phyloP scores from a whole-genome alignment of 2,888 invertebrate species.

The Quadroppia sp. region DNA sequence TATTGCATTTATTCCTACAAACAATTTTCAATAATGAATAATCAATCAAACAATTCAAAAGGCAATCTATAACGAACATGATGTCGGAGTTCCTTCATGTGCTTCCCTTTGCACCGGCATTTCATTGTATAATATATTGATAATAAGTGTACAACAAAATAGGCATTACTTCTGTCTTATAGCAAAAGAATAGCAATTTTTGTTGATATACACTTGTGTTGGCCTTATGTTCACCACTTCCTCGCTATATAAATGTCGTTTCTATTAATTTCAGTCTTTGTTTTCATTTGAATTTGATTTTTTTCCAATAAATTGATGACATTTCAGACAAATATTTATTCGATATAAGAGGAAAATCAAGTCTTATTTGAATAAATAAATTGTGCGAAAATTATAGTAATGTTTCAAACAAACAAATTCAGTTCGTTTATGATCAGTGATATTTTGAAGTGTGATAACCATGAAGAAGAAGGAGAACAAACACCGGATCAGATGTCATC shows the following conservation, averaged over 20 bases:
- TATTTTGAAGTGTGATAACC: slow-evolving; percentile 21
- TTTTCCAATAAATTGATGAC: no score
- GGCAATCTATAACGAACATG: slow-evolving; percentile 26
- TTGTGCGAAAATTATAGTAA: neutral
- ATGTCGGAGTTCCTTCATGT: slow-evolving; percentile 14
- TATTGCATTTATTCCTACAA: neutral
- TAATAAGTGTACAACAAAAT: neutral
- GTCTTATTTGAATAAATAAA: no score
- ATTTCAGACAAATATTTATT: no score
- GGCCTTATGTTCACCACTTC: slow-evolving; percentile 14
- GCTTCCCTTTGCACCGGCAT: slow-evolving; percentile 26
- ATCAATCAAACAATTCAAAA: slow-evolving; percentile 22
- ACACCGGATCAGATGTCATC: neutral
- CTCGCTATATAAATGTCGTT: slow-evolving; percentile 10
- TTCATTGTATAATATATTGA: neutral
- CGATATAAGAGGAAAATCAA: no score
- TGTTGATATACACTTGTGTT: neutral
- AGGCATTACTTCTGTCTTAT: slow-evolving; percentile 9
- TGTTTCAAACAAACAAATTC: slow-evolving; percentile 10
- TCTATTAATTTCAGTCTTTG: slow-evolving; percentile 10
- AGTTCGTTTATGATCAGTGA: slow-evolving; percentile 39
- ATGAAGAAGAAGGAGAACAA: neutral
- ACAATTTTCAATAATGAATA: slow-evolving; percentile 11
- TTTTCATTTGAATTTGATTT: neutral
- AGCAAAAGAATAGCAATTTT: neutral